phyloP scores from a whole-genome alignment of 2,113 vertebrate genomes.

The Recurvirostra avosetta region DNA sequence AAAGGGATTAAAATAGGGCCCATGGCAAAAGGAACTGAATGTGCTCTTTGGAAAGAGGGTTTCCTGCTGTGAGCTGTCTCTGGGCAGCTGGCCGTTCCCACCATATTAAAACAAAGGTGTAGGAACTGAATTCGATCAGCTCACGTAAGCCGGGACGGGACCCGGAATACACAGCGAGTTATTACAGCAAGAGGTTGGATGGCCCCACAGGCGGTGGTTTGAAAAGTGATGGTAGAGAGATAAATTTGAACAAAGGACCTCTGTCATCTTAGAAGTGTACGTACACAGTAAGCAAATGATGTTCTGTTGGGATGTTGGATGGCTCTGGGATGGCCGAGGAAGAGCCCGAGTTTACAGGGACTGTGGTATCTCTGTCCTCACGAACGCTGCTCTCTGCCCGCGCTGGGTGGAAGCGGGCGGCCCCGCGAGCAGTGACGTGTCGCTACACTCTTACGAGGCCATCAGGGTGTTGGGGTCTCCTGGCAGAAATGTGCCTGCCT shows the following conservation, averaged over 20 bases:
- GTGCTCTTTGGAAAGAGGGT: conserved; percentile 9
- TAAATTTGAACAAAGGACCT: background rate
- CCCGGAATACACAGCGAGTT: background rate
- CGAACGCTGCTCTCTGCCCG: background rate
- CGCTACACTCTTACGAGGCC: rapidly evolving
- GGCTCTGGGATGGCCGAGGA: background rate
- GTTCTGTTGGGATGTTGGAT: background rate
- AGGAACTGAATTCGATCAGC: background rate
- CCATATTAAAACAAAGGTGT: background rate
- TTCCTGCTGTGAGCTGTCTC: conserved; percentile 21
- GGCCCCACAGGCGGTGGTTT: background rate
- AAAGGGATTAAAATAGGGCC: conserved; percentile 32
- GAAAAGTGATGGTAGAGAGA: background rate
- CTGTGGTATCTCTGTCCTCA: background rate
- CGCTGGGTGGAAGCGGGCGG: no score
- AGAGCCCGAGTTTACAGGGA: background rate
- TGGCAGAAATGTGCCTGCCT: background rate
- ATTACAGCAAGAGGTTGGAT: background rate
- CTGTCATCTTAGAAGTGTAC: background rate
- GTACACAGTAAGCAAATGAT: background rate
- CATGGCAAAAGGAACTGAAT: background rate
- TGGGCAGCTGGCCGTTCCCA: background rate
- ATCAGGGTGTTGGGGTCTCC: background rate
- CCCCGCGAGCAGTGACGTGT: no score
- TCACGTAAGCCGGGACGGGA: background rate